These are phyloP conservation scores for Pogonophryne albipinna DNA, from an alignment of 2,797 vertebrate genomes.

Conservation along the genomic window DNA sequence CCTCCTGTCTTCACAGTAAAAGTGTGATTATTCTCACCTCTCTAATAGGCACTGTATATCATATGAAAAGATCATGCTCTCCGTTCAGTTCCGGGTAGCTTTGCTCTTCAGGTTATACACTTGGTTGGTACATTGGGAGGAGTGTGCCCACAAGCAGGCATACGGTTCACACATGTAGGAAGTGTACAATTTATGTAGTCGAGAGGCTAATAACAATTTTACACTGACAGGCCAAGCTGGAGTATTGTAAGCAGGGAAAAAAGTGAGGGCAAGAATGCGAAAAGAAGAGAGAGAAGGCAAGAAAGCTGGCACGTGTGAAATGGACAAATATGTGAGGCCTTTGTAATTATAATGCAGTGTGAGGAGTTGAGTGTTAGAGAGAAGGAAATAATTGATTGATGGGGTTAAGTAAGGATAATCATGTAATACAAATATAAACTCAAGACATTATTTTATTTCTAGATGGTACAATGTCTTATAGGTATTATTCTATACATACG, in stretches of 20 bases:
- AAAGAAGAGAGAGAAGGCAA: slow-evolving; percentile 32
- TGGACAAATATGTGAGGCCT: slow-evolving; percentile 33
- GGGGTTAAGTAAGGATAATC: neutral
- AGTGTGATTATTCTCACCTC: slow-evolving; percentile 70
- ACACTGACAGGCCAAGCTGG: slow-evolving; percentile 39
- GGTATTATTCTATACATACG: neutral
- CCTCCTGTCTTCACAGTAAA: slow-evolving; percentile 48
- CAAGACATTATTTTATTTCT: neutral
- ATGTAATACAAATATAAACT: slow-evolving; percentile 3
- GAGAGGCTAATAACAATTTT: slow-evolving; percentile 50
- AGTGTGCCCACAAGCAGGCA: neutral
- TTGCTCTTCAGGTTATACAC: slow-evolving; percentile 13
- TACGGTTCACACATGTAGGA: slow-evolving; percentile 22
- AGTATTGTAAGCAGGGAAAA: slow-evolving; percentile 26
- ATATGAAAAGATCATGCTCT: slow-evolving; percentile 36
- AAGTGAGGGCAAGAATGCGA: slow-evolving; percentile 35
- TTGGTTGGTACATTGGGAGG: slow-evolving; percentile 27
- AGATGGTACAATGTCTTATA: neutral
- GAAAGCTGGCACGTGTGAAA: slow-evolving; percentile 42
- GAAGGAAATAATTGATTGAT: slow-evolving; percentile 17
- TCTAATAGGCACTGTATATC: slow-evolving; percentile 54
- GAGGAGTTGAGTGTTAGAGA: slow-evolving; percentile 31
- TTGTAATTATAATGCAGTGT: slow-evolving; percentile 49
- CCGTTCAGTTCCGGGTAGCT: slow-evolving; percentile 17
- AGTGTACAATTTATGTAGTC: slow-evolving; percentile 25